A percentile compares a stretch with the other conserved stretches of the same genome.
These are phyloP conservation scores for Koerneria pararmatus DNA, from an alignment of 2,888 invertebrate genomes.

Conservation along the genomic window DNA sequence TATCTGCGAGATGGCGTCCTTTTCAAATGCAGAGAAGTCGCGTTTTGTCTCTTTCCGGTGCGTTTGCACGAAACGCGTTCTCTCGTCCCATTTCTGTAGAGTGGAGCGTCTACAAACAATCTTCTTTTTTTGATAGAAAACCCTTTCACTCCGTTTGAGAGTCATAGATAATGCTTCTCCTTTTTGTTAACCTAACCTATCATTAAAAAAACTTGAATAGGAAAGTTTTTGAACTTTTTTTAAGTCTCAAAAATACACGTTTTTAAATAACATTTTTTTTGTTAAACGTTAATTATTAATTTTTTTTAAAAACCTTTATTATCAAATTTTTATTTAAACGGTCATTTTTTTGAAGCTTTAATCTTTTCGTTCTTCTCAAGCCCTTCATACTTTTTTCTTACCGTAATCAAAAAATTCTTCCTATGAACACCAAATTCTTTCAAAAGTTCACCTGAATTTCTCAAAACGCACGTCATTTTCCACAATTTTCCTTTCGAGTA, in stretches of 20 bases:
- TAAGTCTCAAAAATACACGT: not conserved
- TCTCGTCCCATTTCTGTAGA: conserved; percentile 91
- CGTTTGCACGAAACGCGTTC: conserved; percentile 72
- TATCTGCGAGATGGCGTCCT: conserved; percentile 72
- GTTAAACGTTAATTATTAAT: no score
- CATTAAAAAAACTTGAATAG: not conserved
- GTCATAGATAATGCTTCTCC: not conserved
- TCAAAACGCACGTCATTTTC: conserved; percentile 25
- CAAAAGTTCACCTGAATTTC: conserved; percentile 29
- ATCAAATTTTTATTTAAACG: no score
- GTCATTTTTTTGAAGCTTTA: no score
- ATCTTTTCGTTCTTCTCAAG: no score
- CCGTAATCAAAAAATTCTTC: not conserved
- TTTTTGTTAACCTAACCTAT: not conserved
- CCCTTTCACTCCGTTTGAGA: not conserved
- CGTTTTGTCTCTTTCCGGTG: conserved; percentile 66
- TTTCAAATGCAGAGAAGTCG: conserved; percentile 67
- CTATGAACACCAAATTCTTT: not conserved
- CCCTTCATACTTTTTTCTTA: no score
- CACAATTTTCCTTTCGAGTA: no score
- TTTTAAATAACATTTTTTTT: no score
- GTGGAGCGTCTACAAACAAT: conserved; percentile 72
- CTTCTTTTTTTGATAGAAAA: not conserved
- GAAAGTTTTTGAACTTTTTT: not conserved
- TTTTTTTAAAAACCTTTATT: no score